Evolutionary conservation across 1,140 invertebrate species (phyloP).

Genomic region (Harpegnathos saltator): DNA sequence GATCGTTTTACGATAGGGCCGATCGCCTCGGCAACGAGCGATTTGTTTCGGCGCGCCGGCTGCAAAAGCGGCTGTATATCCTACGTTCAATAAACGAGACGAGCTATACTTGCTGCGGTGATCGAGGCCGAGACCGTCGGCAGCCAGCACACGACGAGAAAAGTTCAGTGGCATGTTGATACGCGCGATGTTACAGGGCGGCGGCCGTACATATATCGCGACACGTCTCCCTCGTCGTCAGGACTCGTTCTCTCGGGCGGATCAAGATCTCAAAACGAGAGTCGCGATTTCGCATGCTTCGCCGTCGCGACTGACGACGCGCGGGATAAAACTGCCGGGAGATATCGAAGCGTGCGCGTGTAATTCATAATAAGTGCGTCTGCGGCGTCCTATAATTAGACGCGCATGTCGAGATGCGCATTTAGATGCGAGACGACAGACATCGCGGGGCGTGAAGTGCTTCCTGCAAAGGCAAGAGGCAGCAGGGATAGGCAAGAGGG

Average conservation of each 20-base stretch:
- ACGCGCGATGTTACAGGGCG: not conserved
- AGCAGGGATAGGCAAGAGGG: not conserved
- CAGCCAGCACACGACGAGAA: not conserved
- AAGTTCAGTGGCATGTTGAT: slow-evolving; percentile 1
- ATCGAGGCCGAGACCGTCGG: not conserved
- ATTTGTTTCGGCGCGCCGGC: not conserved
- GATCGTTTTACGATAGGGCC: slow-evolving; percentile 33
- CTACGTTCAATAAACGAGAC: not conserved
- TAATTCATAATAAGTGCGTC: not conserved
- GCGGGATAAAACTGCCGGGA: not conserved
- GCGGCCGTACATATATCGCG: not conserved
- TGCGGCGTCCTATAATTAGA: not conserved
- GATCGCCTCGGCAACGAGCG: not conserved
- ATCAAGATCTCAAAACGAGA: not conserved
- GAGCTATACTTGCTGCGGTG: not conserved
- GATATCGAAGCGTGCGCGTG: not conserved
- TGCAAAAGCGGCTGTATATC: slow-evolving; percentile 9
- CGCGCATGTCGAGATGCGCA: not conserved
- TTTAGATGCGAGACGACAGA: not conserved
- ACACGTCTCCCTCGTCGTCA: no score
- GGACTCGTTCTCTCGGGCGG: not conserved
- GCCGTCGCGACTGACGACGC: not conserved
- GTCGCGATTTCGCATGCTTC: not conserved
- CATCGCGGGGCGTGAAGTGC: not conserved
- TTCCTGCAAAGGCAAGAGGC: not conserved